These are phyloP conservation scores for Crypturellus tataupa DNA, from an alignment of 2,797 vertebrate species.

Conservation along the genomic window DNA sequence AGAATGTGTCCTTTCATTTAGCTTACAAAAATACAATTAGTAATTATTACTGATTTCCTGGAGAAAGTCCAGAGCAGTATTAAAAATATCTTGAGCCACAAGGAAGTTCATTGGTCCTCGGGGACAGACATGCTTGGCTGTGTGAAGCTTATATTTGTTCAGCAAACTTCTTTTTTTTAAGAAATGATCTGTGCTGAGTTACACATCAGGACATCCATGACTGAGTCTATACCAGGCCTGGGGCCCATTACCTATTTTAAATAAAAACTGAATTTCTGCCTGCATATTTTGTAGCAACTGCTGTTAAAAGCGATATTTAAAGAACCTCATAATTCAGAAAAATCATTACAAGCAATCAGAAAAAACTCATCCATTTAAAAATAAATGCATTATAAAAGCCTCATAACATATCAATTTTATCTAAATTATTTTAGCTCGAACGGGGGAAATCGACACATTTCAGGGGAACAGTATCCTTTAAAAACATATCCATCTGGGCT, in stretches of 20 bases:
- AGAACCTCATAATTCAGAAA: slow-evolving; percentile 1
- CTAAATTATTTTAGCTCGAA: background rate
- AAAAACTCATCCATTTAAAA: background rate
- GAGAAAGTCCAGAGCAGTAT: slow-evolving; percentile 95
- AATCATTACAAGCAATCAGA: slow-evolving; percentile 1
- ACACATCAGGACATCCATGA: background rate
- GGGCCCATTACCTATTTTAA: background rate
- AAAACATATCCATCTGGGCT: background rate
- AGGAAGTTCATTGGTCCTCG: slow-evolving; percentile 66
- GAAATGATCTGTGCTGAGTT: slow-evolving; percentile 38
- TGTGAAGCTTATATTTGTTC: slow-evolving; percentile 62
- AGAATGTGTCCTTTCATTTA: slow-evolving; percentile 82
- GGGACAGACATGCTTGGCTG: slow-evolving; percentile 40
- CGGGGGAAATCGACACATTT: background rate
- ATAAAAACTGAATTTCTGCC: background rate
- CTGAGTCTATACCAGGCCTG: background rate
- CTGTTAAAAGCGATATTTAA: background rate
- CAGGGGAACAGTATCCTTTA: background rate
- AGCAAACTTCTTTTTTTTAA: slow-evolving; percentile 59
- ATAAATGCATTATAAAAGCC: background rate
- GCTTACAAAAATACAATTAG: slow-evolving; percentile 85
- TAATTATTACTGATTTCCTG: slow-evolving; percentile 91
- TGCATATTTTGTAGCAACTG: background rate
- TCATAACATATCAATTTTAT: background rate
- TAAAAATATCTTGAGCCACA: slow-evolving; percentile 80